A percentile compares a stretch with the other conserved stretches of the same genome.
Conservation (phyloP, 2,113 vertebrate species). For the Anseranas semipalmata region DNA sequence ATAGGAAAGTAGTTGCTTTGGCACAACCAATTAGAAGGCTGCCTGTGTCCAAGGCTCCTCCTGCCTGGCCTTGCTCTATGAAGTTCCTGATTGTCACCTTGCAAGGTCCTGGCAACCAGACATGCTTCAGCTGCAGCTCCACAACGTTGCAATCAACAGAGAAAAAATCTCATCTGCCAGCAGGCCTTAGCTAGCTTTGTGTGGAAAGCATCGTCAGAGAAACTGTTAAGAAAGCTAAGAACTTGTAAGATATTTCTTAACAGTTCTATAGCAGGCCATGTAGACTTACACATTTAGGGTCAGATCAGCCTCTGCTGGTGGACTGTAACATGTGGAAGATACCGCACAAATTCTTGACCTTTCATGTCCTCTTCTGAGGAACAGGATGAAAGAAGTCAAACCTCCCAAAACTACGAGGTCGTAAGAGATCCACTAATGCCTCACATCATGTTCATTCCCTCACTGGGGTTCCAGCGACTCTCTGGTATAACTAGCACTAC, state of each 20-base stretch:
- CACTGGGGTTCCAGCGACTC: neutral
- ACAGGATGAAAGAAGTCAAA: constrained; percentile 26
- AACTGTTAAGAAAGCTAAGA: neutral
- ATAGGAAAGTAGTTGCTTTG: neutral
- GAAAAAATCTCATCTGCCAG: neutral
- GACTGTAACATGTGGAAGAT: neutral
- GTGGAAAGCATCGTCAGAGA: neutral
- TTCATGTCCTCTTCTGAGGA: neutral
- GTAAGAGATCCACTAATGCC: neutral
- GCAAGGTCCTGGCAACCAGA: neutral
- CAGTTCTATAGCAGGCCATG: neutral
- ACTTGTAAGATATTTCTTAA: neutral
- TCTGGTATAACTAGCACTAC: neutral
- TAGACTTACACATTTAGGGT: neutral
- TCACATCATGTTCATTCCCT: neutral
- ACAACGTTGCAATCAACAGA: neutral
- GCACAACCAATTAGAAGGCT: neutral
- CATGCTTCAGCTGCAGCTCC: neutral
- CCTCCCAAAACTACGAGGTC: neutral
- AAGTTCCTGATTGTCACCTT: neutral
- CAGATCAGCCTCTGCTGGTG: neutral
- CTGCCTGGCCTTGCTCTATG: neutral
- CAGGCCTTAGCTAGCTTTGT: neutral
- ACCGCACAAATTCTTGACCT: neutral
- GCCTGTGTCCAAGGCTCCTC: neutral